Base-by-base conservation (phyloP, 1,140 invertebrate genomes). In the Lucilia cuprina region DNA sequence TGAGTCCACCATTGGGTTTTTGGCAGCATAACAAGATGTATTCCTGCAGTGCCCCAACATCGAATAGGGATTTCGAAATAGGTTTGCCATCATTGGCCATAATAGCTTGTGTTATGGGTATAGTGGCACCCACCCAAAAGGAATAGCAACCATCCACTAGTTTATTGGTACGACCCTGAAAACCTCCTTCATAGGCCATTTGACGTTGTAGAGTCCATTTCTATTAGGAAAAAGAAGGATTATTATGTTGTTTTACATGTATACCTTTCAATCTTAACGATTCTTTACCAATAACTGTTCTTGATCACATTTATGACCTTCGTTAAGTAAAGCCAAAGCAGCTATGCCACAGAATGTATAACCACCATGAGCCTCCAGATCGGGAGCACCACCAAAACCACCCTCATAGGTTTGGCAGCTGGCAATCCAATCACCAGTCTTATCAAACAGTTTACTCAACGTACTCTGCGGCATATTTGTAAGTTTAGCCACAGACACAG, bases 131-230 rank as follows among this genome's bases (percentile, higher is more conserved):
- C 92, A 98, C 97, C 99, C 99, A 99, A 93, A 99, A 99, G 4
- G 97, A 98, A 91, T 99, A 99, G 92, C 99, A 99, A 9, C 96
- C 96, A 93, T 99, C 99, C 2, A 99, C 98, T 83, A 99, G 92
- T 93, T 99, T 99, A 92, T 99, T 99, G 5, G 99, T 99, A 88
- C 99, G 93, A 2, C 98, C 98, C 93, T 97, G 96, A 88, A 99
- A 99, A 25, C 97, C 97, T 19, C 97, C 98, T 92, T 98, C 98
- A 85, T 96, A 93, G 85, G 93, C 92, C 96, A 98, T 98, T 92
- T 99, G 97, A 84, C 95, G 93, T 86, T 96, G 96, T n/a, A 95
- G 95, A 85, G 95, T 93, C 97, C 97, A 98, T 85, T 96, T 93
- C 93, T 95, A 86, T 92, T 41, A 86, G 2, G 50, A 25, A 34